Evolutionary conservation across 2,113 vertebrate species (phyloP), one percentile per base, ranked within the genome.

Genomic region (Setophaga kirtlandii): DNA sequence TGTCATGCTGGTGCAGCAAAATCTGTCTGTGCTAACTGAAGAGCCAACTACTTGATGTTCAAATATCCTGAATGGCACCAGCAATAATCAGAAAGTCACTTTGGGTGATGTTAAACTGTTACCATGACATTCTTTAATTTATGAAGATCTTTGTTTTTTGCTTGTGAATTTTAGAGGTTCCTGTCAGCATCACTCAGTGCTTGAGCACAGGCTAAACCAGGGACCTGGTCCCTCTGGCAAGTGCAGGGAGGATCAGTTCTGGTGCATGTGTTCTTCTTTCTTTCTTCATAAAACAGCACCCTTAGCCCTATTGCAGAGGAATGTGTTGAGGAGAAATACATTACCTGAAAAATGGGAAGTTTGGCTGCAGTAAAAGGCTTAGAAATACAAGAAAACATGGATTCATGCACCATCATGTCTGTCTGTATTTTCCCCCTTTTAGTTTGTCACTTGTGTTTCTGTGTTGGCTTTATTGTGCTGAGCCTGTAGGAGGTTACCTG

Each of bases 401-500:
- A 41, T 81, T 90, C 23, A 1, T 90, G 52, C 53, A 39, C 1
- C 4, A 16, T 91, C 76, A 15, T 77, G 83, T 49, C 58, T 35
- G 59, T 53, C 18, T 87, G 65, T 33, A 14, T 76, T 94, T 91
- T 91, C 28, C 28, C 52, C 28, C 22, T 62, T 47, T 17, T 5
- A 27, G 44, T 68, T 93, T 83, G 71, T 95, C 79, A 33, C 42
- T 70, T 1, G 4, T 47, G 5, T 56, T 83, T 94, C 42, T 68
- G 12, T 59, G 11, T 62, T 1, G 1, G 31, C 60, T 86, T 85
- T 50, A 19, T 49, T 65, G 74, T 73, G 33, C 82, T 70, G 77
- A 90, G 56, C 39, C 50, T 87, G 5, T 74, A 74, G 75, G 80
- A 92, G 0, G 3, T 83, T 93, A 94, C 83, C 62, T 94, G 89